Evolutionary conservation across 2,888 invertebrate genomes (phyloP).

Genomic region (Spicauda simplicius): DNA sequence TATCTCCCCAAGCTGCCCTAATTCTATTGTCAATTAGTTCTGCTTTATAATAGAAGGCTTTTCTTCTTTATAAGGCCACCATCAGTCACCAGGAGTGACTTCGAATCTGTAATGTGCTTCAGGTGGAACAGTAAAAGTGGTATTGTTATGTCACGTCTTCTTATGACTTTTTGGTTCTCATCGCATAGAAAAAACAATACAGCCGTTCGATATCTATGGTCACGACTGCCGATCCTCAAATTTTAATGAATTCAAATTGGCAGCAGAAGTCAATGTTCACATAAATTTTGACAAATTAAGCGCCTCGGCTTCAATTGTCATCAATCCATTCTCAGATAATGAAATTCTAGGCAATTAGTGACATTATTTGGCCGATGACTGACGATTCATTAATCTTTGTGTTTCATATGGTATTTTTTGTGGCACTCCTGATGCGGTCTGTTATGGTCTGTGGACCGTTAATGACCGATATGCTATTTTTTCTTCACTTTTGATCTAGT

Average conservation of each 20-base stretch:
- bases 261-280: conserved; percentile 25
- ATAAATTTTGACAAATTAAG: conserved; percentile 33
- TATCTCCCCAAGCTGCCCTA: no score
- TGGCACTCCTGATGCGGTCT: conserved; percentile 18
- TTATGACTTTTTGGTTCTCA: no score
- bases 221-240: neutral
- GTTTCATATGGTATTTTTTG: conserved; percentile 24
- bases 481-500: neutral
- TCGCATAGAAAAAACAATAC: no score
- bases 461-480: conserved; percentile 1
- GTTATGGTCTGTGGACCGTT: conserved; percentile 27
- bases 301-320: conserved; percentile 11
- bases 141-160: no score
- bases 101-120: no score
- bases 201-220: no score
- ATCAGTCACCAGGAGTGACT: no score
- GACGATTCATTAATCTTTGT: conserved; percentile 27
- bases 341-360: conserved; percentile 30
- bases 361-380: conserved; percentile 30
- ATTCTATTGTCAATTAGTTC: no score
- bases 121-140: no score
- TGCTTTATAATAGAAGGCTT: no score
- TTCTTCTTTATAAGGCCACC: no score
- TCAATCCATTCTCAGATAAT: conserved; percentile 33
- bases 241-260: conserved; percentile 24